Base-by-base conservation (phyloP, 2,797 vertebrate species). In the Ptychobarbus kaznakovi region DNA sequence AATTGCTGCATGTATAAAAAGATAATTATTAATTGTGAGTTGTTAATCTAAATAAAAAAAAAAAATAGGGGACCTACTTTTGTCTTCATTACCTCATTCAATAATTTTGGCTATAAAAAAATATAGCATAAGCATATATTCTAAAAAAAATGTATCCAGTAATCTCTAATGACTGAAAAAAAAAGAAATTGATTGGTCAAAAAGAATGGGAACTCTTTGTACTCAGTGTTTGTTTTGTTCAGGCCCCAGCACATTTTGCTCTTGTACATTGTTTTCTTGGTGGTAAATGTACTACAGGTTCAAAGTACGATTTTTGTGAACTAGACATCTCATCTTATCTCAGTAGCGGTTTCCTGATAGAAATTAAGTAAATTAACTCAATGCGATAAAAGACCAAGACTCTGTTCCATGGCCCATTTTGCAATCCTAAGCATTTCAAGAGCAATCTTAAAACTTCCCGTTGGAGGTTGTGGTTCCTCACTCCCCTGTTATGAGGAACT, bases 381-480 rank as follows among this genome's bases (percentile, higher is more conserved):
- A 61, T 72, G 10, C 11, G 53, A 22, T 75, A 82, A 49, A 74
- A 11, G 18, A 18, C 13, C 3, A 20, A 35, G 9, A 20, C 18
- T 53, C 28, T 32, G 20, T 22, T n/a, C 11, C 7, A 12, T 42
- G 4, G 10, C 42, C 44, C 40, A 12, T 66, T 75, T 25, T 11
- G 58, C 44, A 65, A 25, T 25, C 22, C 6, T 49, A 22, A 61
- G 0, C 8, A 65, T 73, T 80, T 61, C 4, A 75, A 15, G 56
- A 20, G 25, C 25, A 74, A 79, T 75, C 56, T 86, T 40, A 35
- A 35, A 40, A 53, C 25, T 53, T 74, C 77, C 77, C 35, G 22
- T 83, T 46, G 28, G 25, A 72, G 1, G 15, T 28, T 76, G 10
- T 25, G 63, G 61, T 83, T 81, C 69, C 84, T 66, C 6, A 22